These are phyloP conservation scores for Pachliopta kotzebuea DNA, from an alignment of 2,888 invertebrate genomes.

Conservation along the genomic window DNA sequence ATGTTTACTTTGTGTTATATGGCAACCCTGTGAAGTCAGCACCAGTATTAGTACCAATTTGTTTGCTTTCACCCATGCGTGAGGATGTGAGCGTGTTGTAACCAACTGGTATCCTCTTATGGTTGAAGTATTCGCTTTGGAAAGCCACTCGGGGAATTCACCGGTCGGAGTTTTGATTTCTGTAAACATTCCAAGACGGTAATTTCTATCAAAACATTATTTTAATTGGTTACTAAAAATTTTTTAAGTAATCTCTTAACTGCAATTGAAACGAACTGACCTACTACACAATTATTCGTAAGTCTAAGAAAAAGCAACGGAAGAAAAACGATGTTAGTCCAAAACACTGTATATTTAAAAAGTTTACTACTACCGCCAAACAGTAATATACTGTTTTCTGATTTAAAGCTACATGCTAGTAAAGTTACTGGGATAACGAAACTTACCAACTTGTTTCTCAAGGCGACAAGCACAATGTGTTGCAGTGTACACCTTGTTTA, in stretches of 20 bases:
- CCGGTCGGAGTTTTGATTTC: constrained; percentile 32
- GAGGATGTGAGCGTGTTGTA: constrained; percentile 53
- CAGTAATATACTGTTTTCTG: too few species aligned
- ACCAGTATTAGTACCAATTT: constrained; percentile 41
- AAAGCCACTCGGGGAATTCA: constrained; percentile 42
- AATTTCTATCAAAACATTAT: not conserved
- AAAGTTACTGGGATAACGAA: too few species aligned
- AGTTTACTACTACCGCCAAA: too few species aligned
- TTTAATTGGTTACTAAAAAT: not conserved
- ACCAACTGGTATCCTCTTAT: constrained; percentile 48
- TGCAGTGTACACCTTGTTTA: too few species aligned
- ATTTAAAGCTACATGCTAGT: too few species aligned
- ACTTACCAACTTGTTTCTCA: too few species aligned
- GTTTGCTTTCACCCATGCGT: constrained; percentile 63
- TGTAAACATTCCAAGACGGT: constrained; percentile 32
- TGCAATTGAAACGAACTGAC: too few species aligned
- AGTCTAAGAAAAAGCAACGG: not conserved
- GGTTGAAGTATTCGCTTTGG: constrained; percentile 44
- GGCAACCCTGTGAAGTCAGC: not conserved
- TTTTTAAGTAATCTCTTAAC: not conserved
- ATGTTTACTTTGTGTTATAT: not conserved
- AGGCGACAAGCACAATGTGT: too few species aligned
- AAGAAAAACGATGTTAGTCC: too few species aligned
- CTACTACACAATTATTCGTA: not conserved
- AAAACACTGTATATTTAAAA: not conserved